A percentile compares a stretch with the other conserved stretches of the same genome.
phyloP scores from a whole-genome alignment of 2,888 invertebrate genomes.

The Aporophyla lueneburgensis region DNA sequence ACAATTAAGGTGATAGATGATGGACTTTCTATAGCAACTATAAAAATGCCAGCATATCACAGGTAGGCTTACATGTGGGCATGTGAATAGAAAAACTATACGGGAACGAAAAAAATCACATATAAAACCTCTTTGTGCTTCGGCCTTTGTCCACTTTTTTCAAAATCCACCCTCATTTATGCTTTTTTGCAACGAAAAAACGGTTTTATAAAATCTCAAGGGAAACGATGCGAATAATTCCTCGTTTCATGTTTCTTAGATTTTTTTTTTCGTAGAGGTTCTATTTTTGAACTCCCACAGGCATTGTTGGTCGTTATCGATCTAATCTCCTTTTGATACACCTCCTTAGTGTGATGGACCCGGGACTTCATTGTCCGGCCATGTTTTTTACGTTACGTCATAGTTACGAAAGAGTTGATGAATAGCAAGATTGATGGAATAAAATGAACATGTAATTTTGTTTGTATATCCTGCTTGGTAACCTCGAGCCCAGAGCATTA shows the following conservation, averaged over 20 bases:
- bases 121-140: conserved; percentile 84
- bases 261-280: conserved; percentile 77
- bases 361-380: conserved; percentile 83
- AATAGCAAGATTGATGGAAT: conserved; percentile 70
- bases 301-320: conserved; percentile 86
- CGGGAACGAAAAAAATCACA: conserved; percentile 83
- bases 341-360: conserved; percentile 85
- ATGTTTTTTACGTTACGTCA: conserved; percentile 73
- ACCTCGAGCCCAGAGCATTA: conserved; percentile 42
- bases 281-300: conserved; percentile 86
- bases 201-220: conserved; percentile 88
- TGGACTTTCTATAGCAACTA: conserved; percentile 46
- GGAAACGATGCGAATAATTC: conserved; percentile 91
- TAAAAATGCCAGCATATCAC: conserved; percentile 61
- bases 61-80: conserved; percentile 71
- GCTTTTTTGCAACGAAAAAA: conserved; percentile 89
- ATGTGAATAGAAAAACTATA: conserved; percentile 78
- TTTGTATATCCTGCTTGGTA: conserved; percentile 38
- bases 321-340: conserved; percentile 90
- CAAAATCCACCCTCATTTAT: conserved; percentile 84
- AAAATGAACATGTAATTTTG: conserved; percentile 58
- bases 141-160: conserved; percentile 89
- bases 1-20: conserved; percentile 48
- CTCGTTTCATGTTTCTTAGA: conserved; percentile 89
- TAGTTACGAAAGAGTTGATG: conserved; percentile 84